Evolutionary conservation across 2,797 vertebrate species (phyloP).

Genomic region (Prionace glauca): DNA sequence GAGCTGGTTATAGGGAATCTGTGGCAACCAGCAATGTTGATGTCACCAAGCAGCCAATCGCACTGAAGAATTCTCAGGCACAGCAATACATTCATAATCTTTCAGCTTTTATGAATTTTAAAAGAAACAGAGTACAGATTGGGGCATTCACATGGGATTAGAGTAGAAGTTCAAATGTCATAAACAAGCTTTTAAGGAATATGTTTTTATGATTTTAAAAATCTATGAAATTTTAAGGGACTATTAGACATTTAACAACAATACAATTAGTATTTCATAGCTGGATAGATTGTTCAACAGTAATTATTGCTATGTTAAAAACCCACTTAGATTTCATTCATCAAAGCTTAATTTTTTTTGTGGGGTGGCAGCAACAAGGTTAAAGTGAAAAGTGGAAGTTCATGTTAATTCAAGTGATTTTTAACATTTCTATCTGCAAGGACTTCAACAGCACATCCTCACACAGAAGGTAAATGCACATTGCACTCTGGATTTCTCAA

Average conservation of each 20-base stretch:
- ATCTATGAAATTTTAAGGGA: not conserved
- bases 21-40: not conserved
- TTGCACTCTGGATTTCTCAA: too few species aligned
- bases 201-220: not conserved
- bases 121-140: not conserved
- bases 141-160: not conserved
- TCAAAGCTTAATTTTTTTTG: too few species aligned
- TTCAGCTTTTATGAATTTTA: not conserved
- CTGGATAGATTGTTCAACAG: not conserved
- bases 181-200: not conserved
- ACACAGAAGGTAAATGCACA: too few species aligned
- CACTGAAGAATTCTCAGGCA: not conserved
- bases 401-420: too few species aligned
- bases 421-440: too few species aligned
- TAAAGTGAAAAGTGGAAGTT: not conserved
- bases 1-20: not conserved
- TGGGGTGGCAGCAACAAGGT: too few species aligned
- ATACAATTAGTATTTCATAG: not conserved
- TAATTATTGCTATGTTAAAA: not conserved
- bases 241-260: not conserved
- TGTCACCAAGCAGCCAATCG: not conserved
- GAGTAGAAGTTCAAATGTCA: not conserved
- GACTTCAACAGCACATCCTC: too few species aligned
- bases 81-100: not conserved
- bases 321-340: not conserved